Conservation (phyloP, 1,140 invertebrate genomes). For the Philotrypesis tridentata region DNA sequence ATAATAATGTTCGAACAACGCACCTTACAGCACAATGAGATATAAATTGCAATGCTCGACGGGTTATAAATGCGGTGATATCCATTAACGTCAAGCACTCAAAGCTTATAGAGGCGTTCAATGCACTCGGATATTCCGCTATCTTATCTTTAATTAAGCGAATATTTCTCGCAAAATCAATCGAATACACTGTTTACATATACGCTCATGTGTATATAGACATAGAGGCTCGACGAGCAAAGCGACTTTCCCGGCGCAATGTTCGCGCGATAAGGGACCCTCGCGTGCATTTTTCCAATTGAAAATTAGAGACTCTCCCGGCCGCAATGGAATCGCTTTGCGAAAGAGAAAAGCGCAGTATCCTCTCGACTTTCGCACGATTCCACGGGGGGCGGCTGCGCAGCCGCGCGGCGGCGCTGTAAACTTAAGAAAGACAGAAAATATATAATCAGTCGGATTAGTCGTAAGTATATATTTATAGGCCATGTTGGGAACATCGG, state of each 20-base stretch:
- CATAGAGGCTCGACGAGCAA: too few species aligned
- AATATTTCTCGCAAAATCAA: neutral
- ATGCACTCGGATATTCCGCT: neutral
- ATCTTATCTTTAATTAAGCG: neutral
- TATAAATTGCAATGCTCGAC: neutral
- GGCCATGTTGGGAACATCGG: constrained; percentile 58
- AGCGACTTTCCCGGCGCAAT: too few species aligned
- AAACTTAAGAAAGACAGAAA: constrained; percentile 41
- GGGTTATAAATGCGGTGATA: neutral
- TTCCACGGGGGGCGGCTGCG: neutral
- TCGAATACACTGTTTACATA: too few species aligned
- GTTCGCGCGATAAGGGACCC: neutral
- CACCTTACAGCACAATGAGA: neutral
- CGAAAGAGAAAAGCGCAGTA: neutral
- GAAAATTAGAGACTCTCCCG: too few species aligned
- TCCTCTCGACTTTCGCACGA: neutral
- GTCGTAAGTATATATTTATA: constrained; percentile 53
- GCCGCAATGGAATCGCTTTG: neutral
- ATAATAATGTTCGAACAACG: constrained; percentile 5
- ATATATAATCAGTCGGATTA: constrained; percentile 22
- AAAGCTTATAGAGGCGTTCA: neutral
- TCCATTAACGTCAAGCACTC: neutral
- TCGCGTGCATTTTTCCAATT: constrained; percentile 29
- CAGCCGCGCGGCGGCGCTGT: too few species aligned
- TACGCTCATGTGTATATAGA: too few species aligned